These are phyloP conservation scores for Tipula vernalis DNA, from an alignment of 2,888 invertebrate species.

Conservation along the genomic window DNA sequence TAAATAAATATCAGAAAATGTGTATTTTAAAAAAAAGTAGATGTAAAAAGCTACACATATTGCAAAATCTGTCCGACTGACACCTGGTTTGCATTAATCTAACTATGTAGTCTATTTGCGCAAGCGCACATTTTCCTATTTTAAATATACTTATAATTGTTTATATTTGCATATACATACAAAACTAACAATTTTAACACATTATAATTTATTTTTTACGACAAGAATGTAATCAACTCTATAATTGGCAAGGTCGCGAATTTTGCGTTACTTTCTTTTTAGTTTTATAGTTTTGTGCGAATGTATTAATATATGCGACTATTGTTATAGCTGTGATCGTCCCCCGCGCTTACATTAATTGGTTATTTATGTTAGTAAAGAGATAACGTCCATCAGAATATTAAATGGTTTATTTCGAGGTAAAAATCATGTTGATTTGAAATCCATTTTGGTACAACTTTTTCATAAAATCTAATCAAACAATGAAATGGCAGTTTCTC, in stretches of 20 bases:
- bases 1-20: neutral
- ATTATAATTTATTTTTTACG: neutral
- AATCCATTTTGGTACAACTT: neutral
- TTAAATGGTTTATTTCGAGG: neutral
- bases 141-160: too few species aligned
- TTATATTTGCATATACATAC: neutral
- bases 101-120: neutral
- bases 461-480: too few species aligned
- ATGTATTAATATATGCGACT: neutral
- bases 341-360: neutral
- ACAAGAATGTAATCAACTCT: neutral
- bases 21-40: neutral
- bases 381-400: neutral
- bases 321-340: neutral
- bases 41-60: neutral
- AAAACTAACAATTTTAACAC: neutral
- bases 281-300: neutral
- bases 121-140: neutral
- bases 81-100: neutral
- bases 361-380: neutral
- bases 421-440: neutral
- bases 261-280: slow-evolving; percentile 4
- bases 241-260: neutral
- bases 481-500: neutral
- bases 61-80: neutral